Evolutionary conservation across 2,888 invertebrate genomes (phyloP), one percentile per base, ranked within the genome.

Genomic region (Drosophila neonasuta): DNA sequence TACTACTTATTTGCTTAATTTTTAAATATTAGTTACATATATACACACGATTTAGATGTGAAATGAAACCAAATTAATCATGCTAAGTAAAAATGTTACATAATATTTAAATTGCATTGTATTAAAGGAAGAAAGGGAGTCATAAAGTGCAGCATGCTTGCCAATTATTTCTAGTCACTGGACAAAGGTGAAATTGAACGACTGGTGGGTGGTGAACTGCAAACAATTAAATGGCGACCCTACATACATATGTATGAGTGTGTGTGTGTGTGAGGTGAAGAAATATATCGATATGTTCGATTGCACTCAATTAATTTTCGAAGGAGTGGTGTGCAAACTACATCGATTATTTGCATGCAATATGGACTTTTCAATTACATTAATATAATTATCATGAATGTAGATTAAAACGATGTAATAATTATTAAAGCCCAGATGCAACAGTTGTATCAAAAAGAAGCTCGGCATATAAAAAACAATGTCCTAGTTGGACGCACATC

Each of bases 131-230:
- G 32, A 32, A 32, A 32, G 10, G 10, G 32, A 32, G 10, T 32
- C 32, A 10, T 32, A 32, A 32, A 32, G 10, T 24, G 4, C 24
- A 24, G 6, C 4, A 24, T 24, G 24, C 24, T 24, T 24, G 24
- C 32, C 10, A 32, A 32, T 11, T 10, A 10, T 32, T 10, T 11
- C 9, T 32, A 10, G 36, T 36, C 5, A 32, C 32, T 36, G n/a
- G n/a, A 8, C 34, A 57, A 56, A 74, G 68, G 69, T 78, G 54
- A 71, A 75, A 73, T 77, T 65, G 60, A 64, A 70, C 51, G 64
- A 71, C 66, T 67, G 58, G 72, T 70, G 56, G 72, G 74, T 48
- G 72, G 74, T 48, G 79, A 45, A 57, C 24, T 69, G 61, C 59
- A 42, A 68, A 66, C 42, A 60, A 67, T 58, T 58, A 44, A 63